These are phyloP conservation scores for Ashinkailepas kermadecensis DNA, from an alignment of 2,888 invertebrate genomes.

Conservation along the genomic window DNA sequence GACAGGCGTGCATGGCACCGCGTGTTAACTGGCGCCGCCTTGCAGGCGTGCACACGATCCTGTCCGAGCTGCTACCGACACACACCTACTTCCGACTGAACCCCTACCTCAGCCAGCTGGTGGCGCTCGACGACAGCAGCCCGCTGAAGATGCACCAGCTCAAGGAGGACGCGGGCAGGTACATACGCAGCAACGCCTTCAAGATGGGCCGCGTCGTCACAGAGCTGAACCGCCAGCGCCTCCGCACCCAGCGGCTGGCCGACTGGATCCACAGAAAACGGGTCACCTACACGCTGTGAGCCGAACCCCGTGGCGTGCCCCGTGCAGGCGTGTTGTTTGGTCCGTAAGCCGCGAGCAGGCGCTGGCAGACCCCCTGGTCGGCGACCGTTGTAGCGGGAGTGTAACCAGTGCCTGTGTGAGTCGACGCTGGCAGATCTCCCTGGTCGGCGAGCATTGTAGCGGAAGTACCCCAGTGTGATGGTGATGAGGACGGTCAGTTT, in stretches of 20 bases:
- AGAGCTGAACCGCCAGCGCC: slow-evolving; percentile 30
- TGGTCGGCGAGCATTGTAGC: no score
- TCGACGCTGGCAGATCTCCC: no score
- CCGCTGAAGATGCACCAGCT: slow-evolving; percentile 62
- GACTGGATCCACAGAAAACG: not conserved
- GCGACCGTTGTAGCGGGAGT: no score
- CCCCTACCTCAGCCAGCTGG: slow-evolving; percentile 71
- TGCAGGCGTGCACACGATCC: slow-evolving; percentile 64
- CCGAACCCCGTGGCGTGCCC: not conserved
- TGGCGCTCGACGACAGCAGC: slow-evolving; percentile 70
- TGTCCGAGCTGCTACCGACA: slow-evolving; percentile 65
- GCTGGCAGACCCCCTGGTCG: no score
- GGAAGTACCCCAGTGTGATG: no score
- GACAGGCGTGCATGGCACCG: no score
- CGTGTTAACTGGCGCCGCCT: no score
- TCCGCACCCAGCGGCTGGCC: not conserved
- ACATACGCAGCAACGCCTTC: slow-evolving; percentile 68
- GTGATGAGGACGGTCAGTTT: no score
- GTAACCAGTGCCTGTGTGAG: no score
- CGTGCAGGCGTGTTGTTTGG: not conserved
- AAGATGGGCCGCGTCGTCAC: slow-evolving; percentile 48
- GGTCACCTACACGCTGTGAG: not conserved
- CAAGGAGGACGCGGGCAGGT: slow-evolving; percentile 66
- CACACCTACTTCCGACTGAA: slow-evolving; percentile 76
- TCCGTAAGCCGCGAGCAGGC: no score